Percentiles rank a stretch among this genome's conserved stretches.
Evolutionary conservation across 2,797 vertebrate species (phyloP).

Genomic region (Pelobates cultripes): DNA sequence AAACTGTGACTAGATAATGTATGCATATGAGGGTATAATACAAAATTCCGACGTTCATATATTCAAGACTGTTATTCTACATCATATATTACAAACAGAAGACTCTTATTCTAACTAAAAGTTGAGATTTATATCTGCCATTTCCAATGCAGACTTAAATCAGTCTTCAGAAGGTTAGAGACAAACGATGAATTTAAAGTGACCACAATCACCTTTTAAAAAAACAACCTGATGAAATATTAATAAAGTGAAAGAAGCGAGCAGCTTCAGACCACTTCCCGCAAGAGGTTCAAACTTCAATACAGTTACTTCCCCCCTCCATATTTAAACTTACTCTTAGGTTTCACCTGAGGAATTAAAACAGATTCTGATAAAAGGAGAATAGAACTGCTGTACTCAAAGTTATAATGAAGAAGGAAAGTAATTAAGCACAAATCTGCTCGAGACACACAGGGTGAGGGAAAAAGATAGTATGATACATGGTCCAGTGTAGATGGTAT

Average conservation of each 20-base stretch:
- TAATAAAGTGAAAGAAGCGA: constrained; percentile 57
- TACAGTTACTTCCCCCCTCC: background rate
- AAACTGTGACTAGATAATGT: too few species aligned
- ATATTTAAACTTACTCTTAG: constrained; percentile 21
- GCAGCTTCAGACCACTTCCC: constrained; percentile 56
- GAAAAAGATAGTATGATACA: too few species aligned
- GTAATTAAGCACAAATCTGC: too few species aligned
- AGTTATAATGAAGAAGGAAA: too few species aligned
- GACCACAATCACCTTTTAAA: constrained; percentile 70
- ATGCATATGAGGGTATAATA: too few species aligned
- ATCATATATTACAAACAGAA: constrained; percentile 27
- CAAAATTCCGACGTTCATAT: too few species aligned
- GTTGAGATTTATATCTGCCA: constrained; percentile 2
- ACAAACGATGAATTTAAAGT: constrained; percentile 67
- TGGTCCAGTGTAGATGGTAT: too few species aligned
- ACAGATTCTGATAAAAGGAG: background rate
- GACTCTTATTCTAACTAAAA: constrained; percentile 11
- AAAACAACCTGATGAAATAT: constrained; percentile 69
- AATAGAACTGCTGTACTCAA: too few species aligned
- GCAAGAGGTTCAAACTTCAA: constrained; percentile 50
- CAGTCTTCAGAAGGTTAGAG: constrained; percentile 67
- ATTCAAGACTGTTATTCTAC: too few species aligned
- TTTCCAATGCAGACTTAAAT: constrained; percentile 54
- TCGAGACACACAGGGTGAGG: too few species aligned
- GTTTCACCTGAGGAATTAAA: background rate